Conservation (phyloP, 92 coral and sea anemone species). For the Porites rus region DNA sequence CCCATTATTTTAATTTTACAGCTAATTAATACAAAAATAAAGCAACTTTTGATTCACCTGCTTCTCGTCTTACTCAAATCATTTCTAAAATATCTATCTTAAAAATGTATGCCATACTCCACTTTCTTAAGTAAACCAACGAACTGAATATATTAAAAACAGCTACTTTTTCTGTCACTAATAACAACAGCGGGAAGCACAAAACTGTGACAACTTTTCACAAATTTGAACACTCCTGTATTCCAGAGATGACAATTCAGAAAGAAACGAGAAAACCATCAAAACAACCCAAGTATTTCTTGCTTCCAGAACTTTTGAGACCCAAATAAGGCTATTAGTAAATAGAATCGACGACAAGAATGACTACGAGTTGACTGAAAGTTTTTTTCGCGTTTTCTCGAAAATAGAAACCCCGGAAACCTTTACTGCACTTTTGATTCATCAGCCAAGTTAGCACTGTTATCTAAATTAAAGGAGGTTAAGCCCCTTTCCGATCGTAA, state of each 20-base stretch:
- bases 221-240: not conserved
- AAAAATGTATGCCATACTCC: not conserved
- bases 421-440: no score
- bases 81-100: slow-evolving; percentile 12
- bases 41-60: slow-evolving; percentile 17
- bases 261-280: not conserved
- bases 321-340: no score
- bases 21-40: slow-evolving; percentile 41
- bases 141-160: not conserved
- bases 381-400: no score
- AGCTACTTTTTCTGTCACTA: not conserved
- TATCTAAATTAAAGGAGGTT: no score
- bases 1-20: slow-evolving; percentile 42
- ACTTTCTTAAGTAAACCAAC: not conserved
- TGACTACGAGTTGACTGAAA: no score
- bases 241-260: not conserved
- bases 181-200: not conserved
- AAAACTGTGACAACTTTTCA: not conserved
- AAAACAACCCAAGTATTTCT: not conserved
- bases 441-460: no score
- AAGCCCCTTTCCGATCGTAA: no score
- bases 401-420: no score
- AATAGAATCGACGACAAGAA: no score
- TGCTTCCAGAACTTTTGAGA: no score
- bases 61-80: not conserved